Percentiles rank a stretch among this genome's conserved stretches.
These are phyloP conservation scores for Empidonax alnorum DNA, from an alignment of 2,113 vertebrate genomes.

Conservation along the genomic window DNA sequence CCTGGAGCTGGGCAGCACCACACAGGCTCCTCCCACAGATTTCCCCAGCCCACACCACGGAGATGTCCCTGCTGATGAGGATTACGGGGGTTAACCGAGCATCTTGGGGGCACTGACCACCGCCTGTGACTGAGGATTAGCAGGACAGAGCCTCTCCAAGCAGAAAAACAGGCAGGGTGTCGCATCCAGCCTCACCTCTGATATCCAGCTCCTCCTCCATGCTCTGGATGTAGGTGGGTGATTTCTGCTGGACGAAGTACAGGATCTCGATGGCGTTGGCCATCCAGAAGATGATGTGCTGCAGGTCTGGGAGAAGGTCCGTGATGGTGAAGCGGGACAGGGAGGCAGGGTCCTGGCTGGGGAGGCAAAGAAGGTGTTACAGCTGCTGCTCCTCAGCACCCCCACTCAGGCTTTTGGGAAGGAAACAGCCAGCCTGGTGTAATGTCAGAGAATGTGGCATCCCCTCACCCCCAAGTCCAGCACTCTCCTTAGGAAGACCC, in stretches of 20 bases:
- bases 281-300: slow-evolving; percentile 97
- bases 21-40: not conserved
- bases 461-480: not conserved
- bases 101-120: not conserved
- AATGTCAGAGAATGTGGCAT: not conserved
- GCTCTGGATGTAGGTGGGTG: slow-evolving; percentile 88
- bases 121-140: not conserved
- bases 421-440: not conserved
- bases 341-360: slow-evolving; percentile 87
- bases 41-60: not conserved
- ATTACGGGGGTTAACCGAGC: not conserved
- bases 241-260: slow-evolving; percentile 93
- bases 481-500: not conserved
- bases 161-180: not conserved
- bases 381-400: not conserved
- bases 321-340: slow-evolving; percentile 84
- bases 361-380: not conserved
- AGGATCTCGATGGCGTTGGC: slow-evolving; percentile 93
- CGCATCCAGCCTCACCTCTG: slow-evolving; percentile 63
- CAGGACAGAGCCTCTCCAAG: not conserved
- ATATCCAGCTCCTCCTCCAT: slow-evolving; percentile 89
- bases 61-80: not conserved
- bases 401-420: not conserved
- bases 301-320: slow-evolving; percentile 89
- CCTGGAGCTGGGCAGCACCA: not conserved